Percentiles rank a stretch among this genome's conserved stretches.
phyloP scores from a whole-genome alignment of 2,888 invertebrate genomes.

The Ormia ochracea region DNA sequence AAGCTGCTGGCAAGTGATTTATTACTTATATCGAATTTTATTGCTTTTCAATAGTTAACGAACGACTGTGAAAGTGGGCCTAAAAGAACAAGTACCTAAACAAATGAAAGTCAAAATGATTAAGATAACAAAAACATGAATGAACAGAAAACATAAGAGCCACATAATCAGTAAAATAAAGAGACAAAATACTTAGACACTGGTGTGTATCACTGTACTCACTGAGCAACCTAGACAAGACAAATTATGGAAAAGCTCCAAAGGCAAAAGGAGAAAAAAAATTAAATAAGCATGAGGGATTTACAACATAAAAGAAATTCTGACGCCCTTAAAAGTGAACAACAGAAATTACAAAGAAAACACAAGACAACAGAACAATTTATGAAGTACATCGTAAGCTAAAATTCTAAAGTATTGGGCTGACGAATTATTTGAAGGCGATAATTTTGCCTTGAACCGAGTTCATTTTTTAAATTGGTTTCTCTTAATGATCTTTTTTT shows the following conservation, averaged over 20 bases:
- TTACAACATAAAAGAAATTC: constrained; percentile 41
- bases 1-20: too few species aligned
- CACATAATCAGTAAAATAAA: constrained; percentile 18
- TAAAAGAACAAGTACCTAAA: constrained; percentile 26
- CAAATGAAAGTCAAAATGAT: constrained; percentile 5
- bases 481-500: background rate
- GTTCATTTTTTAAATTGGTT: background rate
- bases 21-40: too few species aligned
- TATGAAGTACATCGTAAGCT: background rate
- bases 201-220: background rate
- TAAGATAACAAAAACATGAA: background rate
- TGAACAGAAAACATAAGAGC: constrained; percentile 31
- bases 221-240: too few species aligned
- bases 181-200: constrained; percentile 1
- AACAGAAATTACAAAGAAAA: background rate
- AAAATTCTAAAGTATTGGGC: background rate
- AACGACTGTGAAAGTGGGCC: too few species aligned
- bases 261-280: background rate
- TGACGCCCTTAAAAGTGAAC: constrained; percentile 5
- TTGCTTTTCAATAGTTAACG: too few species aligned
- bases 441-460: background rate
- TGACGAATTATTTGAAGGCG: background rate
- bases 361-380: background rate
- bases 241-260: constrained; percentile 32
- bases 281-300: constrained; percentile 20